Evolutionary conservation across 2,113 vertebrate species (phyloP), one percentile per base, ranked within the genome.

Genomic region (Anhinga anhinga): DNA sequence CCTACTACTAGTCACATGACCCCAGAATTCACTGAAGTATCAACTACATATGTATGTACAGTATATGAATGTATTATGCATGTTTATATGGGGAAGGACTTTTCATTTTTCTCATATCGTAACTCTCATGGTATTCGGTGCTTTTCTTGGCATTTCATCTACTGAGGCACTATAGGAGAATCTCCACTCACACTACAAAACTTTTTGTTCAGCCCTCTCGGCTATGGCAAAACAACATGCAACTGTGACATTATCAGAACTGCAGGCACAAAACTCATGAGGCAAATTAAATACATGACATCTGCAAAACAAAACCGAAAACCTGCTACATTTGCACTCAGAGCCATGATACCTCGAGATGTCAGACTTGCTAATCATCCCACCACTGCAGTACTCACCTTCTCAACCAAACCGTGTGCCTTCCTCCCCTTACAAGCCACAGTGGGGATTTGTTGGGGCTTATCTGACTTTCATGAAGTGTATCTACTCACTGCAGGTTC

Each of bases 241-340:
- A 82, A 91, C 47, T 32, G 61, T 71, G 91, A 89, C 91, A 72
- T 73, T 76, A 73, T 45, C 45, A 58, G 69, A 86, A 91, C 40
- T 25, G 58, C 38, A 76, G 56, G 76, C 32, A 88, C 6, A 85
- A 76, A 94, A 89, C 67, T 89, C 89, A 42, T 4, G 19, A 79
- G 45, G 66, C 40, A 89, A 95, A 95, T 89, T 76, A 92, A 92
- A 94, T 56, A 76, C 13, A 34, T 0, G n/a, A 83, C 49, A 91
- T 91, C 84, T 71, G 80, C 86, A 87, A 95, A 91, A 72, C 40
- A 90, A 91, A 91, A 82, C 73, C 26, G 44, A 87, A 92, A 95
- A 53, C 83, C 78, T 82, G 65, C 66, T 72, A 82, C 38, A 47
- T 61, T 89, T 82, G 86, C 81, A 87, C 83, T 87, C 56, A n/a